Percentiles rank a stretch among this genome's conserved stretches.
phyloP scores from a whole-genome alignment of 2,113 vertebrate genomes.

The Cathartes aura region DNA sequence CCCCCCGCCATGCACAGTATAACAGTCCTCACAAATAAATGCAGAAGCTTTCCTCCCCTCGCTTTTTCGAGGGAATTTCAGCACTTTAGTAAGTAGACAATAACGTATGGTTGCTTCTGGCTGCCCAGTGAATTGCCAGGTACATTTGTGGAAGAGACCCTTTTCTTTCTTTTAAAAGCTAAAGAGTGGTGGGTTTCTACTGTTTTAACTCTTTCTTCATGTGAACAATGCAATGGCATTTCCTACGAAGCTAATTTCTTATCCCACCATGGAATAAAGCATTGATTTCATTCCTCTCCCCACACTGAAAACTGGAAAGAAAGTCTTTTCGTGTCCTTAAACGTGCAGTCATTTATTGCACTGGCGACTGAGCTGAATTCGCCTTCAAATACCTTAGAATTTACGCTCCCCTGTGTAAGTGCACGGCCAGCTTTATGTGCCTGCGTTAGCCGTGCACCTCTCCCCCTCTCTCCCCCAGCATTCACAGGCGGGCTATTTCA shows the following conservation, averaged over 20 bases:
- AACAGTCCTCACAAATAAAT: background rate
- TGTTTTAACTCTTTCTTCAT: background rate
- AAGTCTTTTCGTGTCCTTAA: background rate
- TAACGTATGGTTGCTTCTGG: background rate
- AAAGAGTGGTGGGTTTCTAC: background rate
- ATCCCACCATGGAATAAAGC: background rate
- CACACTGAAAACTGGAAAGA: background rate
- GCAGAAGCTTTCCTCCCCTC: background rate
- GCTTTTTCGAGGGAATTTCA: background rate
- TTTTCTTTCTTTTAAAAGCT: background rate
- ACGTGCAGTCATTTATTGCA: too few relatives aligned
- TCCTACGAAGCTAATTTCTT: background rate
- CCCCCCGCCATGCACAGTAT: background rate
- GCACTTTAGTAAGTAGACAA: background rate
- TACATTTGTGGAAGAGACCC: background rate
- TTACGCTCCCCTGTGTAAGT: rapidly evolving
- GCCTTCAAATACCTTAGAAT: background rate
- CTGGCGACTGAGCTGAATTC: background rate
- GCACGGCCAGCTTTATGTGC: background rate
- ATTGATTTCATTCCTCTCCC: background rate
- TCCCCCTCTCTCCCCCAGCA: background rate
- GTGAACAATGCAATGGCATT: background rate
- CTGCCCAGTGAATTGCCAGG: background rate
- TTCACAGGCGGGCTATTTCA: background rate
- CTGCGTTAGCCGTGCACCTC: background rate